phyloP scores from a whole-genome alignment of 2,113 vertebrate genomes.

The Deroptyus accipitrinus region DNA sequence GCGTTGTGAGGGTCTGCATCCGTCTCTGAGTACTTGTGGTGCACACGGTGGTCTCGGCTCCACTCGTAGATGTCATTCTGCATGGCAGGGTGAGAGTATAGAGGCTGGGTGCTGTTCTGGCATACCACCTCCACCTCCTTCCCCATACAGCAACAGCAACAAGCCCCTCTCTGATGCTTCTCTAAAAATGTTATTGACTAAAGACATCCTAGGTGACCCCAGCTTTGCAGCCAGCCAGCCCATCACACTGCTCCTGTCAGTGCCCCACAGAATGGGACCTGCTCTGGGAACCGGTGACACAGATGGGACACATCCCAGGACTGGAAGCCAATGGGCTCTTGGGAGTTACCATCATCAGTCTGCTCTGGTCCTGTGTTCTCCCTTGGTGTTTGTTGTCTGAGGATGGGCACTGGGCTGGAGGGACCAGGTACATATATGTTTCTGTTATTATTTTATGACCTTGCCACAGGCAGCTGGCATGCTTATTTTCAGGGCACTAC shows the following conservation, averaged over 20 bases:
- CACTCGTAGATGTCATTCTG: slow-evolving; percentile 82
- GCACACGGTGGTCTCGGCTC: slow-evolving; percentile 76
- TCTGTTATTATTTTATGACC: background rate
- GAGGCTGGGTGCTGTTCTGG: background rate
- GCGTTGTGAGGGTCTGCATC: slow-evolving; percentile 78
- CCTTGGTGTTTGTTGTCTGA: rapidly evolving
- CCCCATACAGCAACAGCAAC: background rate
- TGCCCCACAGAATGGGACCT: background rate
- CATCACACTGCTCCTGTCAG: background rate
- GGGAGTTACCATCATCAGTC: background rate
- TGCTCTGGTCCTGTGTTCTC: background rate
- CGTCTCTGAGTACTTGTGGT: slow-evolving; percentile 82
- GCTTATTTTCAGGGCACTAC: background rate
- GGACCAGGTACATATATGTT: background rate
- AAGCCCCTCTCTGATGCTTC: background rate
- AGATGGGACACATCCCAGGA: background rate
- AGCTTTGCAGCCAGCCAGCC: background rate
- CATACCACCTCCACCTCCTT: background rate
- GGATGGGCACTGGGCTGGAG: background rate
- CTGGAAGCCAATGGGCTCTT: background rate
- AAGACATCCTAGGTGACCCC: background rate
- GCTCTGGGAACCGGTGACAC: background rate
- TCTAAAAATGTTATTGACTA: background rate
- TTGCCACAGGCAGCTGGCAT: background rate
- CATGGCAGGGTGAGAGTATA: background rate